Base-by-base conservation (phyloP, 1,140 invertebrate species). In the Thaumatotibia leucotreta region DNA sequence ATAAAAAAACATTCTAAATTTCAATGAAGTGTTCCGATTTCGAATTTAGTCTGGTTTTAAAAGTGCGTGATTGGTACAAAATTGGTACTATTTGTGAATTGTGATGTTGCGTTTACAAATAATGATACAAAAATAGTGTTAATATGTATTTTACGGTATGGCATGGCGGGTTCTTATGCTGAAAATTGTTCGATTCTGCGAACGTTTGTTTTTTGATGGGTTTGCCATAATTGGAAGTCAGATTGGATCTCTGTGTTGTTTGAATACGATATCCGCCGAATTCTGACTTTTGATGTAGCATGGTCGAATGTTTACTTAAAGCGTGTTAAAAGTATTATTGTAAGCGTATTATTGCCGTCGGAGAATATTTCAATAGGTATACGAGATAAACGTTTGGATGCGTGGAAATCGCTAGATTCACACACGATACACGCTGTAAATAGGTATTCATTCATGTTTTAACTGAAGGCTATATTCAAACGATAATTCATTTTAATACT, bases 81-180 rank as follows among this genome's bases (percentile, higher is more conserved):
- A 45, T 20, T 45, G 14, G 39, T 45, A n/a, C 39, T 45, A 20
- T 45, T 45, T 27, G 52, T 58, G 52, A 27, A n/a, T 27, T 27
- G 10, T 14, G 24, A 24, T 58, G 39, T 45, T 45, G 27, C 52
- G 74, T 83, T 76, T 68, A 77, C 75, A 74, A 75, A 74, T 72
- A 78, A 75, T 63, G 74, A 76, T 80, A 80, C 74, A 75, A 79
- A 82, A 82, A 83, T 80, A 83, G 81, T 83, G 77, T 80, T 83
- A 78, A 78, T 80, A 76, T 72, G 80, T 75, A 74, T 83, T 80
- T 78, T 77, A 74, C 74, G 73, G 70, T 74, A 70, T 67, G 76
- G 75, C 70, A 79, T 79, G 77, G 79, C 74, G 77, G 66, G 71
- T 58, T 32, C 20, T 67, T 65, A 68, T 70, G 68, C 66, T 69